These are phyloP conservation scores for Agonopterix arenella DNA, from an alignment of 2,888 invertebrate genomes.

Conservation along the genomic window DNA sequence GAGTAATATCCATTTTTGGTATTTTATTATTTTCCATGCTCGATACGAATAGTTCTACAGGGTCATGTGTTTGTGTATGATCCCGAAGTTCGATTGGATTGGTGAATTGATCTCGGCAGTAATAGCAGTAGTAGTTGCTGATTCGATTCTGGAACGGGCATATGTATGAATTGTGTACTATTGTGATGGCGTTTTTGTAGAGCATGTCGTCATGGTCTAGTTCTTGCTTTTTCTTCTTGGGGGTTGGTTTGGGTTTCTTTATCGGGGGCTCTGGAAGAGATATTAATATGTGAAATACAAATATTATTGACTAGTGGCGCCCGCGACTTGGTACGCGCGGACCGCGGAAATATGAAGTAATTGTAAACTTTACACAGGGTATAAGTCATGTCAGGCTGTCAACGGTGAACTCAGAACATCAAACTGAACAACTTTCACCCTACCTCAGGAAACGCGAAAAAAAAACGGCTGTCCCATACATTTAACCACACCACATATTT, in stretches of 20 bases:
- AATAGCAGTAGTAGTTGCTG: conserved; percentile 62
- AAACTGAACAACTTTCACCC: too few species aligned
- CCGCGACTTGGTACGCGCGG: too few species aligned
- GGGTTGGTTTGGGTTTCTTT: conserved; percentile 14
- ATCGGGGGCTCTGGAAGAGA: conserved; percentile 17
- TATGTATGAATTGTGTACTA: conserved; percentile 52
- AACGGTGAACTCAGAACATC: too few species aligned
- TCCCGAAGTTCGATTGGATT: conserved; percentile 53
- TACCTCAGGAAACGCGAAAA: too few species aligned
- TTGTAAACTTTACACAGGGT: too few species aligned
- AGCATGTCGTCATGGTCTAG: conserved; percentile 45
- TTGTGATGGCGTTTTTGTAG: conserved; percentile 43
- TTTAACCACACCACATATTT: too few species aligned
- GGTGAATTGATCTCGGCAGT: conserved; percentile 60
- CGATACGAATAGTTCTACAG: conserved; percentile 34
- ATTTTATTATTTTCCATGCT: conserved; percentile 49
- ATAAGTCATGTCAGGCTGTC: too few species aligned
- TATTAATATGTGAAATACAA: neutral
- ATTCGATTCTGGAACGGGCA: conserved; percentile 58
- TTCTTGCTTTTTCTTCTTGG: conserved; percentile 20
- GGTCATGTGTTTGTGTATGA: conserved; percentile 55
- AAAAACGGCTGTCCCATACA: too few species aligned
- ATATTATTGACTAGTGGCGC: too few species aligned
- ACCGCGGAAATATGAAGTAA: too few species aligned
- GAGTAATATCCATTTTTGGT: conserved; percentile 61